Evolutionary conservation across 1,140 invertebrate genomes (phyloP).

Genomic region (Propsilocerus akamusi): DNA sequence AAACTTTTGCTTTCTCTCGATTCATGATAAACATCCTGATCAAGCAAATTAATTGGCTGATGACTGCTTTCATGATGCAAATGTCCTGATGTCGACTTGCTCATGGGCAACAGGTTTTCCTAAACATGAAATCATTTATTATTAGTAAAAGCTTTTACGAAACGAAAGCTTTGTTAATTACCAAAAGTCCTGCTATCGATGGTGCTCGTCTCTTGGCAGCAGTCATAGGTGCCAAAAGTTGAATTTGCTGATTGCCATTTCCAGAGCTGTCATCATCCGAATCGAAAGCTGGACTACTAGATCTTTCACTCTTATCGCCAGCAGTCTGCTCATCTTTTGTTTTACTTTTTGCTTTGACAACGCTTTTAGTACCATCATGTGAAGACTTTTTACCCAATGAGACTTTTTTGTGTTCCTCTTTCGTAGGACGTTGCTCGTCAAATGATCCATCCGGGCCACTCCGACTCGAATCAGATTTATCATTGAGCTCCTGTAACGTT

Average conservation of each 20-base stretch:
- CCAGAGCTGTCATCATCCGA: slow-evolving; percentile 74
- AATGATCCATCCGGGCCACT: slow-evolving; percentile 3
- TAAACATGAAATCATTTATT: slow-evolving; percentile 36
- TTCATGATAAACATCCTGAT: not conserved
- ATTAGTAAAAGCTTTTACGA: slow-evolving; percentile 30
- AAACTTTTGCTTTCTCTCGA: not conserved
- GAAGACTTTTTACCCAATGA: slow-evolving; percentile 9
- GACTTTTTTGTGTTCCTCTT: slow-evolving; percentile 5
- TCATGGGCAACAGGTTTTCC: slow-evolving; percentile 26
- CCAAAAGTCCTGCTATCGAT: slow-evolving; percentile 40
- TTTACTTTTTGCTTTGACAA: slow-evolving; percentile 24
- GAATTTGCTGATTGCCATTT: slow-evolving; percentile 18
- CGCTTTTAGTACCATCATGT: slow-evolving; percentile 11
- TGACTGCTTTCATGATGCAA: slow-evolving; percentile 10
- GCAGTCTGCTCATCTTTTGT: slow-evolving; percentile 28
- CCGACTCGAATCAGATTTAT: not conserved
- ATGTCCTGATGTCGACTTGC: slow-evolving; percentile 21
- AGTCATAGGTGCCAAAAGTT: slow-evolving; percentile 13
- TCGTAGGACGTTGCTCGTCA: slow-evolving; percentile 3
- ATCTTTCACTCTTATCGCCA: slow-evolving; percentile 65
- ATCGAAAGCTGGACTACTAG: slow-evolving; percentile 87
- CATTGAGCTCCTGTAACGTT: slow-evolving; percentile 15
- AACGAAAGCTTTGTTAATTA: slow-evolving; percentile 32
- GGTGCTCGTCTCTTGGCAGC: slow-evolving; percentile 33
- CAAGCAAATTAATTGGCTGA: not conserved